phyloP scores from a whole-genome alignment of 2,888 invertebrate genomes.

The Eupithecia abbreviata region DNA sequence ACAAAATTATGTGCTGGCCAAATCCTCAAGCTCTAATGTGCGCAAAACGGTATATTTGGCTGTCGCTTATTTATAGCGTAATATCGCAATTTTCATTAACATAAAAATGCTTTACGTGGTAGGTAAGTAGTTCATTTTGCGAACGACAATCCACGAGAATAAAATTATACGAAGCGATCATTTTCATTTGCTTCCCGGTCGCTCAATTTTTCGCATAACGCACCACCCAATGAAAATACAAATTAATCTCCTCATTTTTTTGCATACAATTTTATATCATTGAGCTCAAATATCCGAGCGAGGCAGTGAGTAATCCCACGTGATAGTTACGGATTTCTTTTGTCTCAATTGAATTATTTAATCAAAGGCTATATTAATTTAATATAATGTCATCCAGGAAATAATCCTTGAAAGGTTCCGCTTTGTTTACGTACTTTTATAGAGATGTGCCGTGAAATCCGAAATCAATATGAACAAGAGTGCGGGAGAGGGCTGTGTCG shows the following conservation, averaged over 20 bases:
- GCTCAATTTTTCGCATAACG: constrained; percentile 83
- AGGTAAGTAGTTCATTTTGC: constrained; percentile 57
- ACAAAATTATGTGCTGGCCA: constrained; percentile 49
- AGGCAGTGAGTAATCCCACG: constrained; percentile 73
- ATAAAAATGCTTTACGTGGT: neutral
- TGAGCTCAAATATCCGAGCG: constrained; percentile 76
- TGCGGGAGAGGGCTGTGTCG: constrained; percentile 78
- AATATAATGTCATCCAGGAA: constrained; percentile 51
- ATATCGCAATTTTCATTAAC: neutral
- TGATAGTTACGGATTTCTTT: constrained; percentile 78
- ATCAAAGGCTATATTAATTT: constrained; percentile 64
- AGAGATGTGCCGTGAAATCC: constrained; percentile 67
- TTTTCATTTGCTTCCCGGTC: constrained; percentile 76
- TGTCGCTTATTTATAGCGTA: neutral
- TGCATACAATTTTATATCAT: constrained; percentile 81
- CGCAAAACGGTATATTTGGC: neutral
- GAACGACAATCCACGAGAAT: constrained; percentile 68
- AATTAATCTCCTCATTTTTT: constrained; percentile 84
- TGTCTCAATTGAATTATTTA: constrained; percentile 73
- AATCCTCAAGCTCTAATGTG: constrained; percentile 57
- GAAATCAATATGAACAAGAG: constrained; percentile 76
- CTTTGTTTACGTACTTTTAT: constrained; percentile 63
- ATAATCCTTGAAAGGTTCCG: constrained; percentile 60
- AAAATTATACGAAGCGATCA: constrained; percentile 74
- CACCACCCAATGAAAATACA: constrained; percentile 80